phyloP scores from a whole-genome alignment of 2,113 vertebrate genomes.

The Neomonachus schauinslandi region DNA sequence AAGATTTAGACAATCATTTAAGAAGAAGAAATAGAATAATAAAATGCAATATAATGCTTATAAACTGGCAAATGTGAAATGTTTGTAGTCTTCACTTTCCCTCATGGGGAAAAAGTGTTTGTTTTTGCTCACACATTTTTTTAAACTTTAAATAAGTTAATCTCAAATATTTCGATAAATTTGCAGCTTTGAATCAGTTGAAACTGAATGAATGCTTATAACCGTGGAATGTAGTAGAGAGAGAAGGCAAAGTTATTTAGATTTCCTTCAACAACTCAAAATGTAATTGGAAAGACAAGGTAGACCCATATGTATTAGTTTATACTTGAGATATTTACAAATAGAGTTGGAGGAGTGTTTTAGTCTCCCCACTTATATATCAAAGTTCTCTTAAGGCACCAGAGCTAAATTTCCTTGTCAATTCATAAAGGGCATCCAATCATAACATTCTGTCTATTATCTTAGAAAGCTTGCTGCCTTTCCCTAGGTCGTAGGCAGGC shows the following conservation, averaged over 20 bases:
- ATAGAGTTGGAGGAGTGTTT: neutral
- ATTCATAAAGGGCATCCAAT: neutral
- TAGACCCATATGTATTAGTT: neutral
- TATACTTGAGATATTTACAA: neutral
- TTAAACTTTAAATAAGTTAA: constrained; percentile 38
- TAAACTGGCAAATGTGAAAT: neutral
- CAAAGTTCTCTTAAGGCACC: neutral
- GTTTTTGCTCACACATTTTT: neutral
- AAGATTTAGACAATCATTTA: constrained; percentile 17
- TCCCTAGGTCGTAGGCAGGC: neutral
- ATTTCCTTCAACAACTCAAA: constrained; percentile 50
- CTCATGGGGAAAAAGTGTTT: neutral
- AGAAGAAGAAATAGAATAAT: constrained; percentile 13
- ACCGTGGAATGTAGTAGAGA: neutral
- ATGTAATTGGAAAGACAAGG: constrained; percentile 34
- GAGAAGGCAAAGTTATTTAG: constrained; percentile 4
- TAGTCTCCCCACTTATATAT: neutral
- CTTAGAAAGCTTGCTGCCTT: neutral
- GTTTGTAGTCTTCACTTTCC: constrained; percentile 42
- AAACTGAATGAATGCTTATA: constrained; percentile 41
- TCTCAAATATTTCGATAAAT: constrained; percentile 49
- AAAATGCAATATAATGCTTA: constrained; percentile 42
- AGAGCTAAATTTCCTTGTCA: neutral
- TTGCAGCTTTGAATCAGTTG: constrained; percentile 47
- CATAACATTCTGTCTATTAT: neutral